Evolutionary conservation across 2,113 vertebrate genomes (phyloP).

Genomic region (Pygoscelis antarcticus): DNA sequence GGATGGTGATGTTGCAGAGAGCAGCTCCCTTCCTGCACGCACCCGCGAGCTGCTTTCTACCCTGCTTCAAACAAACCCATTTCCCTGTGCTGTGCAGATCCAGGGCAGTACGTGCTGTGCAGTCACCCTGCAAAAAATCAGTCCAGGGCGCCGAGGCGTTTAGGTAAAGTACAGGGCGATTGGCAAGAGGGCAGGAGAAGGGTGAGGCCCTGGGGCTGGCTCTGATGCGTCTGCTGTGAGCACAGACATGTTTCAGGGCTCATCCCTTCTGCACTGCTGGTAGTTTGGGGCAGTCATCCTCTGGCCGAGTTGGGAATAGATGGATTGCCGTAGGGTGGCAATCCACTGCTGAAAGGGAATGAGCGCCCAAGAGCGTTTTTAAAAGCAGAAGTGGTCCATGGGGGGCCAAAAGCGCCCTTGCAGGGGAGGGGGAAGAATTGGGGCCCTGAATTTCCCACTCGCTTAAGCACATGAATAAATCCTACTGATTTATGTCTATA

Average conservation of each 20-base stretch:
- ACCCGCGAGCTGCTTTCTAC: neutral
- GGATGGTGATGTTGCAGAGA: neutral
- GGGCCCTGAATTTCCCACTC: neutral
- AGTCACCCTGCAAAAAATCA: neutral
- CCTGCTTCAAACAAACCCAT: neutral
- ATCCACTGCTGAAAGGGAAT: neutral
- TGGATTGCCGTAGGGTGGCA: neutral
- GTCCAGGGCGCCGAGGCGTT: accelerated
- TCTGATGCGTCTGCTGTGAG: neutral
- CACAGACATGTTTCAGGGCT: accelerated
- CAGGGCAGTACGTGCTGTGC: neutral
- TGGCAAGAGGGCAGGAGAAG: neutral
- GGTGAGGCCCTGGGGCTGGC: accelerated
- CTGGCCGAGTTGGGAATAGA: neutral
- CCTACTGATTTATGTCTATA: neutral
- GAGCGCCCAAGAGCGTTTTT: neutral
- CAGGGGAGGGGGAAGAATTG: neutral
- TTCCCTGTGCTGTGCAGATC: neutral
- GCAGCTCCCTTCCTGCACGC: neutral
- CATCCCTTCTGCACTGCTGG: too few relatives aligned
- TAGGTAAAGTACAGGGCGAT: neutral
- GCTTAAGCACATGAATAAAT: neutral
- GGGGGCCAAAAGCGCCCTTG: neutral
- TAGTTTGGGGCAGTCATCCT: accelerated
- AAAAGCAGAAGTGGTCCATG: neutral